Evolutionary conservation across 2,113 vertebrate genomes (phyloP).

Genomic region (Polyodon spathula): DNA sequence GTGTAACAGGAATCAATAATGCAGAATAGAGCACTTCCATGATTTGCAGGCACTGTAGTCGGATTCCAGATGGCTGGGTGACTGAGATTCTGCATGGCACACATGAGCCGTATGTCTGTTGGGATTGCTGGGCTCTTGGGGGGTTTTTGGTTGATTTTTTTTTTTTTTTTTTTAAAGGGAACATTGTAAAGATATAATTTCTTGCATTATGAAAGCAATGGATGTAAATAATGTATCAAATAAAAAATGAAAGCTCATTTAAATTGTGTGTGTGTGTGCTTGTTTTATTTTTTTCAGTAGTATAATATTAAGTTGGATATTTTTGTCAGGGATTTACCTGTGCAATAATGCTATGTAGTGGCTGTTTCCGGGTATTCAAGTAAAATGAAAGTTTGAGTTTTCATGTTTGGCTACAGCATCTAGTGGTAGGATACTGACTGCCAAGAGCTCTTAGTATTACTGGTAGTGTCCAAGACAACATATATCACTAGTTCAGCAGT

Average conservation of each 20-base stretch:
- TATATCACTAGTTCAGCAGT: no score
- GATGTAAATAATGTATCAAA: conserved; percentile 85
- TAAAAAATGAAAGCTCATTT: conserved; percentile 64
- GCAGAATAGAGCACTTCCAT: conserved; percentile 42
- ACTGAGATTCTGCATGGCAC: conserved; percentile 51
- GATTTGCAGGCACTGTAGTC: conserved; percentile 55
- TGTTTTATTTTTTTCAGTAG: neutral
- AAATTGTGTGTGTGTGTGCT: conserved; percentile 16
- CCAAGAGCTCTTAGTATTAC: no score
- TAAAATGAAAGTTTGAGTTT: no score
- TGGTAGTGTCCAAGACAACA: no score
- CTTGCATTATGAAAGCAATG: conserved; percentile 78
- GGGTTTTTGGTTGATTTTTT: conserved; percentile 56
- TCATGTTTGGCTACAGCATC: no score
- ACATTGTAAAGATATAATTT: conserved; percentile 71
- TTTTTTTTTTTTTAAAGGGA: conserved; percentile 60
- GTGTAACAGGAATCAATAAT: conserved; percentile 49
- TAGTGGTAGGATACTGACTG: no score
- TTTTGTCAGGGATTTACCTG: no score
- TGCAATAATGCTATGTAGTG: no score
- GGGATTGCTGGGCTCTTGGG: conserved; percentile 40
- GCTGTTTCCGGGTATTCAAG: no score
- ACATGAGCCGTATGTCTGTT: conserved; percentile 43
- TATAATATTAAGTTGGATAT: no score
- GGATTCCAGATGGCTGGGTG: conserved; percentile 48